Conservation (phyloP, 2,797 vertebrate species). For the Coracias cyanogaster region DNA sequence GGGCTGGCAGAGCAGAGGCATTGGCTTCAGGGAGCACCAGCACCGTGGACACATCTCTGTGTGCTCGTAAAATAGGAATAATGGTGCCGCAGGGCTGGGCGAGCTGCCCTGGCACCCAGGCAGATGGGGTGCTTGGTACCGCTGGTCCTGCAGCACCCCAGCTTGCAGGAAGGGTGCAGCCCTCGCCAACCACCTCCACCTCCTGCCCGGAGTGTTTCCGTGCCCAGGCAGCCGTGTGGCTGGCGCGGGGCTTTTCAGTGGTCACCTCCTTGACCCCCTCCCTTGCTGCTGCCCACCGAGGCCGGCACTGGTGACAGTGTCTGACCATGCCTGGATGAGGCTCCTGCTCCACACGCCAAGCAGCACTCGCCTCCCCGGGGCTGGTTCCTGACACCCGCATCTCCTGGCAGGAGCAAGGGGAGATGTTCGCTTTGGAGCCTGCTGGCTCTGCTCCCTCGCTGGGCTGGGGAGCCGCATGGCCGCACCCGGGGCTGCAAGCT, state of each 20-base stretch:
- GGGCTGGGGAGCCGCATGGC: not conserved
- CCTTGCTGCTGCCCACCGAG: not conserved
- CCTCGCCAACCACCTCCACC: not conserved
- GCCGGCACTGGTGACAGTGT: not conserved
- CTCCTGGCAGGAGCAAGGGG: not conserved
- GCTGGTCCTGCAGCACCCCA: not conserved
- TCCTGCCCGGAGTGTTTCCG: not conserved
- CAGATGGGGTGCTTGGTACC: not conserved
- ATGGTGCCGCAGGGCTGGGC: accelerated
- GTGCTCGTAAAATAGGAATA: not conserved
- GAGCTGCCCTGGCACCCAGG: not conserved
- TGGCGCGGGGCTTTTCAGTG: accelerated
- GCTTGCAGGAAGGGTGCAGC: not conserved
- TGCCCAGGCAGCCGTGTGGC: not conserved
- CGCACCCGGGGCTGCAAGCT: not conserved
- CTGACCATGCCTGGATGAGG: accelerated
- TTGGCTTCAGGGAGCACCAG: accelerated
- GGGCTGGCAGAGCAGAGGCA: not conserved
- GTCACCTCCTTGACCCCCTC: not conserved
- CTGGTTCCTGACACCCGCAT: not conserved
- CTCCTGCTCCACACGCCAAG: accelerated
- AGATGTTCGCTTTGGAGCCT: accelerated
- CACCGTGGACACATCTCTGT: accelerated
- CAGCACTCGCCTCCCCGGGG: accelerated
- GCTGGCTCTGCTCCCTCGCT: not conserved